Conservation (phyloP, 1,140 invertebrate genomes). For the Magallana angulata region DNA sequence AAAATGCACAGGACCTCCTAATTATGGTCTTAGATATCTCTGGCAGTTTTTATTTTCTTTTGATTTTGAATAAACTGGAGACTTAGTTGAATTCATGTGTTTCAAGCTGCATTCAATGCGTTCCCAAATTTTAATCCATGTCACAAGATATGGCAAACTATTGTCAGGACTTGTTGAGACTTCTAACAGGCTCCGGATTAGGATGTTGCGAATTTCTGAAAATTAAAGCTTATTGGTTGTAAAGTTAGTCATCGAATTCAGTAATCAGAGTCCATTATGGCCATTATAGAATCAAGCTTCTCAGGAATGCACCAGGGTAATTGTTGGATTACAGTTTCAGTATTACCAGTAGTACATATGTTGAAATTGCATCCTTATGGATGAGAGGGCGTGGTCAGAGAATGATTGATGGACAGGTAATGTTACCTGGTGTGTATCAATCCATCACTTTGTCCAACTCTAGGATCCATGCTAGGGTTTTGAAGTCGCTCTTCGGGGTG, state of each 20-base stretch:
- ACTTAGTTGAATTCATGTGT: background rate
- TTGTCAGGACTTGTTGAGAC: constrained; percentile 27
- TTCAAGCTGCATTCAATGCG: background rate
- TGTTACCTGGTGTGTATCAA: constrained; percentile 19
- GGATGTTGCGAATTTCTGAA: constrained; percentile 16
- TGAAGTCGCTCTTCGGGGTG: constrained; percentile 4
- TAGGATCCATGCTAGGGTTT: background rate
- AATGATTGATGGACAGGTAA: constrained; percentile 28
- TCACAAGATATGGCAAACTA: background rate
- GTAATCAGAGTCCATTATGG: constrained; percentile 23
- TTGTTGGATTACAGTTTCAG: constrained; percentile 15
- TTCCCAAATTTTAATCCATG: constrained; percentile 17
- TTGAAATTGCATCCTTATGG: constrained; percentile 34
- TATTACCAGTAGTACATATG: background rate
- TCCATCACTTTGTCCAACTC: background rate
- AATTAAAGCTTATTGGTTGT: constrained; percentile 21
- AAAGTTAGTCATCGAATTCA: constrained; percentile 25
- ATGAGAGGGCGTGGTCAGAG: background rate
- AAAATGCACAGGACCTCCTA: constrained; percentile 35
- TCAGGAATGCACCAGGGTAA: background rate
- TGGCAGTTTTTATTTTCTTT: constrained; percentile 35
- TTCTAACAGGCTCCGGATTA: background rate
- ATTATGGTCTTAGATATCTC: constrained; percentile 42
- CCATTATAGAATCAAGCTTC: constrained; percentile 28
- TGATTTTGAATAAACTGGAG: constrained; percentile 25